Evolutionary conservation across 2,113 vertebrate species (phyloP), one percentile per base, ranked within the genome.

Genomic region (Athene noctua): DNA sequence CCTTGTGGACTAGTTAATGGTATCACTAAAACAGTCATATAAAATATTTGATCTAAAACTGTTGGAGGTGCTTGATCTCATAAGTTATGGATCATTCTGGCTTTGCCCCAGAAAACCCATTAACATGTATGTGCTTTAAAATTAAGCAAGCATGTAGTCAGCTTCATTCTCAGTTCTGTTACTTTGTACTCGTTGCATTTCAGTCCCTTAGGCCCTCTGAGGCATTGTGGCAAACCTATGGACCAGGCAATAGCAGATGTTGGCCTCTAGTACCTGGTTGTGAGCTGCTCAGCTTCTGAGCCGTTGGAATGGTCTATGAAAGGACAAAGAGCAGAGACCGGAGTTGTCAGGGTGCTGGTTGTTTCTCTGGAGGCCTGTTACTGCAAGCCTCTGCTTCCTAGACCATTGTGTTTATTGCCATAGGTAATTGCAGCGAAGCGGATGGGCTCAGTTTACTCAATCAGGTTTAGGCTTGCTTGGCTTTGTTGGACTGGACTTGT

Each of bases 401-500:
- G 88, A 40, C 65, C 5, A 1, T 78, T 40, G 77, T 88, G 92
- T 94, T 97, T 87, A 68, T 67, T 65, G 90, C 88, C 83, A 72
- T 9, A 44, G 61, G 94, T 91, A 84, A 85, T 84, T 86, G 92
- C 94, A 47, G 71, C 2, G 3, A 29, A 63, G 83, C 25, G 57
- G 96, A 92, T 86, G 91, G 96, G 92, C 91, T 96, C 80, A 3
- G 83, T 30, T 96, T 71, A 57, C 23, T 3, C 86, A 8, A 2
- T 95, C 92, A 94, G 83, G 95, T 92, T 95, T 61, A 86, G 94
- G 86, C 96, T 95, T 94, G 83, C 77, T 94, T 73, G 96, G 86
- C 75, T 90, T 80, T 84, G 73, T 89, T 71, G 90, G 77, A 11
- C 84, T 61, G 93, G 96, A 87, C 94, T 87, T 14, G 57, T 22